phyloP scores from a whole-genome alignment of 1,140 invertebrate species.

The Lithobius niger region DNA sequence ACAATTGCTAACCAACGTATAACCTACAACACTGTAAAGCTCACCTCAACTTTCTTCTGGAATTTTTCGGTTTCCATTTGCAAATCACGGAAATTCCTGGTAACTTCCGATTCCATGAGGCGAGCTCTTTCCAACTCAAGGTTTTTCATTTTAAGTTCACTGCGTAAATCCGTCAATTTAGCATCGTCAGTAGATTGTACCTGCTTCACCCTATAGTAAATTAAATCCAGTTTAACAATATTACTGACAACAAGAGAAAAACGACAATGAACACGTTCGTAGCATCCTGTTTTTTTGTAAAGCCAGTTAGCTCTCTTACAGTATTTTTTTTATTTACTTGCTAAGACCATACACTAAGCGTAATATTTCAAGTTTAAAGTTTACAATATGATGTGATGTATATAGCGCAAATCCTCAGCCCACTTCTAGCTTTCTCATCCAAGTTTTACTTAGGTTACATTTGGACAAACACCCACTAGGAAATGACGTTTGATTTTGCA shows the following conservation, averaged over 20 bases:
- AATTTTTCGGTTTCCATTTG: slow-evolving; percentile 33
- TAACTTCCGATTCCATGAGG: slow-evolving; percentile 30
- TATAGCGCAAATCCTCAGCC: too few species aligned
- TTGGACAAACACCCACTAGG: too few species aligned
- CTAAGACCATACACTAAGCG: too few species aligned
- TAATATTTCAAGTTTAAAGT: too few species aligned
- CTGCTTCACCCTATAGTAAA: neutral
- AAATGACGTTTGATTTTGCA: too few species aligned
- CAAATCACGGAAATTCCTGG: slow-evolving; percentile 26
- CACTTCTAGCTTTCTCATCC: too few species aligned
- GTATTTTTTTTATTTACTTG: too few species aligned
- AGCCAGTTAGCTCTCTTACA: too few species aligned
- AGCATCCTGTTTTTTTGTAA: too few species aligned
- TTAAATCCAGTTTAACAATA: neutral
- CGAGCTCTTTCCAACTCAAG: slow-evolving; percentile 30
- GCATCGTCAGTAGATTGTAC: slow-evolving; percentile 18
- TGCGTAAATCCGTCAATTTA: neutral
- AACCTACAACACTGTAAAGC: too few species aligned
- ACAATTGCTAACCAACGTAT: slow-evolving; percentile 16
- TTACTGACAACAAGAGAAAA: neutral
- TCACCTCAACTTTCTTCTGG: slow-evolving; percentile 31
- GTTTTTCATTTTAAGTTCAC: slow-evolving; percentile 29
- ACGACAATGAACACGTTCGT: neutral
- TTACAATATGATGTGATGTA: too few species aligned
- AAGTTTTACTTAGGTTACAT: too few species aligned